Evolutionary conservation across 1,140 invertebrate genomes (phyloP), one percentile per base, ranked within the genome.

Genomic region (Sogatella furcifera): DNA sequence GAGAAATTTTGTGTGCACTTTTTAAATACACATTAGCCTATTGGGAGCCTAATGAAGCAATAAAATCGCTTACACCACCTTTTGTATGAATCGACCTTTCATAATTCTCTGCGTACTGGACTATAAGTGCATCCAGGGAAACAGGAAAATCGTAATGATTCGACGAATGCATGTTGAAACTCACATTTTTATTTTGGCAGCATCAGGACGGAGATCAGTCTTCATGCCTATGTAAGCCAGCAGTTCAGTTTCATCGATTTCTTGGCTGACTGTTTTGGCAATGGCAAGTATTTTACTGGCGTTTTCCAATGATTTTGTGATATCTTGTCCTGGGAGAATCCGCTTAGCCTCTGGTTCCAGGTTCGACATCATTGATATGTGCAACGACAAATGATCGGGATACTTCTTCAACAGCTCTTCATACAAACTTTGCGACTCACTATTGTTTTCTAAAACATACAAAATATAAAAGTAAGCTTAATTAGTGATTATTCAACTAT

Each of bases 181-280:
- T 77, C 70, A 88, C 81, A 76, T 80, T 75, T 91, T 92, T 46
- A 89, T 86, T 73, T 90, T 90, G 5, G 76, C 71, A 0, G 89
- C 88, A 71, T 93, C 89, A 0, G 79, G 71, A 52, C 89, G 75
- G 14, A 80, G 81, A 71, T 92, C 90, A 55, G 79, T 82, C 72
- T 92, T 94, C 60, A 89, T 81, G 0, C 90, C 90, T 62, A 87
- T 84, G 69, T 84, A 89, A 0, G 84, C 81, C 0, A 93, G 73
- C 31, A 94, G 67, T 65, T 70, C 69, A n/a, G 81, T 81, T 42
- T 84, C 79, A 72, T 93, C 85, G n/a, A 92, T 83, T 52, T 79
- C 78, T 3, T 77, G 76, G 22, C 92, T 80, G 0, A 90, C 82
- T 67, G 80, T 76, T 54, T 86, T 80, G 10, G 84, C 79, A 1